Percentiles rank a stretch among this genome's conserved stretches.
phyloP scores from a whole-genome alignment of 2,113 vertebrate species.

The Lophotis ruficrista region DNA sequence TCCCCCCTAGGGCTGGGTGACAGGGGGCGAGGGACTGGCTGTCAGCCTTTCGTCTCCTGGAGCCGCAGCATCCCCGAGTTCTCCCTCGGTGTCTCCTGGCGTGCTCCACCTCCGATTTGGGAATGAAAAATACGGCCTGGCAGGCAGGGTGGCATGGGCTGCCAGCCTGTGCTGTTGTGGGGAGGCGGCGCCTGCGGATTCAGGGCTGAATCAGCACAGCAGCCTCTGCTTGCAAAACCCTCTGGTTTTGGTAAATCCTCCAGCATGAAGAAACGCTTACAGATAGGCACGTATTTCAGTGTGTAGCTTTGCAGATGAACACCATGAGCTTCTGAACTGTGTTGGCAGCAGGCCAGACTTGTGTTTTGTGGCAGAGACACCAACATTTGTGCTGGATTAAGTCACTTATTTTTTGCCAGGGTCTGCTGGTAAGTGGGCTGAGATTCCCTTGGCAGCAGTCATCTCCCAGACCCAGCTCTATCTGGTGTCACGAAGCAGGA shows the following conservation, averaged over 20 bases:
- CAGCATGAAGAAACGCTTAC: not conserved
- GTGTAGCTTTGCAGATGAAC: not conserved
- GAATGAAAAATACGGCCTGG: not conserved
- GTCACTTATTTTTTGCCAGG: not conserved
- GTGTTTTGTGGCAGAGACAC: not conserved
- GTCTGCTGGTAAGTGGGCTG: not conserved
- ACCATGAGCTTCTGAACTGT: not conserved
- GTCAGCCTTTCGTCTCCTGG: not conserved
- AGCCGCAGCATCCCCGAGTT: not conserved
- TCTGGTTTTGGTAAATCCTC: not conserved
- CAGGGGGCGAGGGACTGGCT: fast-evolving
- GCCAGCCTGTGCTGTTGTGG: fast-evolving
- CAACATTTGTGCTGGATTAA: not conserved
- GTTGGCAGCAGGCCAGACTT: not conserved
- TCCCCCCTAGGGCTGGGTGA: fast-evolving
- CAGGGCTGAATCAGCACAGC: not conserved
- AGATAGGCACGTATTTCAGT: not conserved
- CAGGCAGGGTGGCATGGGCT: fast-evolving
- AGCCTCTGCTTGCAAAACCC: not conserved
- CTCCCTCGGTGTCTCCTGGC: not conserved
- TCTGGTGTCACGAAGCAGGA: not conserved
- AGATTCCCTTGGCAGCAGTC: not conserved
- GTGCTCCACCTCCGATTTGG: not conserved
- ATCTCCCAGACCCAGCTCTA: not conserved
- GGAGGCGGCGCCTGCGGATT: not conserved